Evolutionary conservation across 2,888 invertebrate species (phyloP).

Genomic region (Helobdella robusta): DNA sequence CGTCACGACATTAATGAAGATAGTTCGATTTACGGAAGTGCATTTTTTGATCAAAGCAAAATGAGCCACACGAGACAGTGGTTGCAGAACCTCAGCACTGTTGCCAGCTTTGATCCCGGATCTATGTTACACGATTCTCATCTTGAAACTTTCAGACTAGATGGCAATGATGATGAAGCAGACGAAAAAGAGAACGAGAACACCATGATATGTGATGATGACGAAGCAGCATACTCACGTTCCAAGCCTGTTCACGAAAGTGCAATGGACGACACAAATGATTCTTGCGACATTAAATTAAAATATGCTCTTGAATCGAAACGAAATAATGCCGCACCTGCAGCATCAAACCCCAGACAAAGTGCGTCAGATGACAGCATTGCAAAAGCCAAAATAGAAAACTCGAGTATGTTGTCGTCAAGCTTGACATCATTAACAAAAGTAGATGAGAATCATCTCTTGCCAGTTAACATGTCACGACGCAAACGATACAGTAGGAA

Average conservation of each 20-base stretch:
- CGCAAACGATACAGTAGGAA: too few relatives aligned
- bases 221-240: neutral
- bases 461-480: too few relatives aligned
- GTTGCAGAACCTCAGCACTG: conserved; percentile 27
- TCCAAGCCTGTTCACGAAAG: conserved; percentile 5
- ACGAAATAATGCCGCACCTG: too few relatives aligned
- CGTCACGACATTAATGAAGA: conserved; percentile 8
- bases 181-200: neutral
- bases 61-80: conserved; percentile 25
- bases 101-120: conserved; percentile 22
- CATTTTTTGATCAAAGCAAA: conserved; percentile 9
- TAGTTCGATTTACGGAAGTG: too few relatives aligned
- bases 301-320: too few relatives aligned
- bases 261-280: neutral
- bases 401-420: too few relatives aligned
- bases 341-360: too few relatives aligned
- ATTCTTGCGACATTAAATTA: too few relatives aligned
- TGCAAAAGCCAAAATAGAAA: too few relatives aligned
- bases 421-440: too few relatives aligned
- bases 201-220: neutral
- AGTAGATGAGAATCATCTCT: too few relatives aligned
- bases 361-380: too few relatives aligned
- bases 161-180: neutral
- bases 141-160: neutral
- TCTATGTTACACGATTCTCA: conserved; percentile 10